Percentiles rank a stretch among this genome's conserved stretches.
phyloP scores from a whole-genome alignment of 2,113 vertebrate genomes.

The Hyperoodon ampullatus region DNA sequence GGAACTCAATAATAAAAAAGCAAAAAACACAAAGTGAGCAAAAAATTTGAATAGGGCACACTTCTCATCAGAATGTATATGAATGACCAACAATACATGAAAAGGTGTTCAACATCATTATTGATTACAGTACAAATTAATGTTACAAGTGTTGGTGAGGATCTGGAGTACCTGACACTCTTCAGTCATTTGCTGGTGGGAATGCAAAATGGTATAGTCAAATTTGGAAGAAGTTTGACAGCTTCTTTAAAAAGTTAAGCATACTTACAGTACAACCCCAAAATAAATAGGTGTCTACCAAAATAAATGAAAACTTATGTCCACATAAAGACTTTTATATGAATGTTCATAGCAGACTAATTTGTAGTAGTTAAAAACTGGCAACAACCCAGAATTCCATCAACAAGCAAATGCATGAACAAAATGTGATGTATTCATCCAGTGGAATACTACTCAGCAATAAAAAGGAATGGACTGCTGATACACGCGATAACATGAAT shows the following conservation, averaged over 20 bases:
- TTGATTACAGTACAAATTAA: neutral
- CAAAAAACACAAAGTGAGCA: neutral
- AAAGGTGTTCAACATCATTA: neutral
- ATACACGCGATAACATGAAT: too few species aligned
- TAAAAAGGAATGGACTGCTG: too few species aligned
- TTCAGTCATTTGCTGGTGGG: neutral
- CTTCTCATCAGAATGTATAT: neutral
- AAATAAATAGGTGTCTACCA: neutral
- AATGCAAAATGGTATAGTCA: neutral
- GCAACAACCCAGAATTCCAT: neutral
- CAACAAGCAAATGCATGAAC: neutral
- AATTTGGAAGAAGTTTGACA: slow-evolving; percentile 5
- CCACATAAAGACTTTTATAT: slow-evolving; percentile 12
- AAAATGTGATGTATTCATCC: too few species aligned
- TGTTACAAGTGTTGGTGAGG: neutral
- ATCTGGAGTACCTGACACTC: neutral
- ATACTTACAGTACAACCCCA: neutral
- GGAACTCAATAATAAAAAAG: neutral
- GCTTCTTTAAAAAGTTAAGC: slow-evolving; percentile 3
- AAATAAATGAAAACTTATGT: slow-evolving; percentile 8
- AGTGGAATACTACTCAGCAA: too few species aligned
- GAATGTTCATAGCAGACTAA: neutral
- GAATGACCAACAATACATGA: neutral
- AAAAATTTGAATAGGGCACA: neutral
- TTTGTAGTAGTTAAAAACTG: neutral